Base-by-base conservation (phyloP, 2,888 invertebrate species). In the Eupsilia transversa region DNA sequence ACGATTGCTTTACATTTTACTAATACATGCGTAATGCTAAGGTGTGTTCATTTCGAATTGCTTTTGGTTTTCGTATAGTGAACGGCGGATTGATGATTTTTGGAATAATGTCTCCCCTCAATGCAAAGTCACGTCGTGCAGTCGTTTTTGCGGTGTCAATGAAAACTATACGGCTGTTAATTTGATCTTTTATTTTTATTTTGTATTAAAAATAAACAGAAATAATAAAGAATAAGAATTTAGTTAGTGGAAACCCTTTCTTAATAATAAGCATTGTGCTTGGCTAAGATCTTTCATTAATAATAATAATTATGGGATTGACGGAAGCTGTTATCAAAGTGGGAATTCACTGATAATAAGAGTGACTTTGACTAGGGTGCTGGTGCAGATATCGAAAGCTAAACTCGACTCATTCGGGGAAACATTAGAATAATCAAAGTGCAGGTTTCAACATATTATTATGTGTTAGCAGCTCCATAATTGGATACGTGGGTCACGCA, bases 1-100 rank as follows among this genome's bases (percentile, higher is more conserved):
- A 72, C 46, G 12, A 52, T 57, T 73, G 73, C 78, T 80, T 87
- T 80, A 76, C 72, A 74, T 80, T 64, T 59, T n/a, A 77, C 65
- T 73, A 33, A 73, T 67, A 70, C 54, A 49, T 67, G 12, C 54
- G 38, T 46, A 35, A 35, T 2, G 17, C 10, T 52, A 4, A n/a
- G 20, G 7, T 56, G 60, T 68, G n/a, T 61, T 49, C 20, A 67
- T 63, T 77, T 49, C 4, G 23, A 59, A 63, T 56, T 82, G 38
- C 17, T 60, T 66, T 41, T 20, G 4, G 0, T 61, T 70, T 72
- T 61, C 14, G 27, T 33, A 20, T 2, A 6, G 5, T 49, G 12
- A 41, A 3, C 2, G 23, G 23, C 3, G 46, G 23, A 46, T 9
- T 23, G 46, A 23, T 23, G 7, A 46, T 46, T 46, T 46, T 23